Evolutionary conservation across 2,888 invertebrate genomes (phyloP), one percentile per base, ranked within the genome.

Genomic region (Uropetala carovei): DNA sequence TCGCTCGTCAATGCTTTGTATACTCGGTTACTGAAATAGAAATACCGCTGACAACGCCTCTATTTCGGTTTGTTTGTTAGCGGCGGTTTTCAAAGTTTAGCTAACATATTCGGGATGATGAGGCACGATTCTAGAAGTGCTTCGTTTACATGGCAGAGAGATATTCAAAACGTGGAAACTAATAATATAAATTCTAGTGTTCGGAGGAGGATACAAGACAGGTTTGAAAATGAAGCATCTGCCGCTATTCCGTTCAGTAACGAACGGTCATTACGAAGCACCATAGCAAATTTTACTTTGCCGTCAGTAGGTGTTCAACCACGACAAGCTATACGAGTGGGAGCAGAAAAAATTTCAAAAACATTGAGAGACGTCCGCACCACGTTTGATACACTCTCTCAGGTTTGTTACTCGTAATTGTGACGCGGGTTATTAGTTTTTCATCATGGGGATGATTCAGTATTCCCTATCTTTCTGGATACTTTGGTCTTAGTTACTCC

Each of bases 301-400:
- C 89, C 89, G 9, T 68, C 89, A 2, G 89, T 89, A 16, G 27
- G 56, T 81, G 96, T 96, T 64, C 97, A 96, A 94, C 97, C 97
- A 13, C 96, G 97, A 93, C 96, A 96, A 94, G 96, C 96, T 83
- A 95, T 97, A 89, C 96, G 97, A 93, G 96, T 96, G 86, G 96
- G 97, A 59, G 97, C 97, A 16, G 97, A 97, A 93, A 97, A 96
- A 94, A 96, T 97, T 93, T 96, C 97, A 0, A 96, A 96, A 94
- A 97, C 97, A 0, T 96, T 97, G 93, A 96, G 96, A 93, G 96
- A 96, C 93, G 96, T 97, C 43, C 95, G 96, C 93, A 96, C 96
- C 92, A 96, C 96, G 27, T 96, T 97, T 93, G 97, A 97, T 18
- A 96, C 96, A 92, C 95, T 97, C 93, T 96, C 97, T 86, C 97